Evolutionary conservation across 2,888 invertebrate species (phyloP).

Genomic region (Opisthograptis luteolata): DNA sequence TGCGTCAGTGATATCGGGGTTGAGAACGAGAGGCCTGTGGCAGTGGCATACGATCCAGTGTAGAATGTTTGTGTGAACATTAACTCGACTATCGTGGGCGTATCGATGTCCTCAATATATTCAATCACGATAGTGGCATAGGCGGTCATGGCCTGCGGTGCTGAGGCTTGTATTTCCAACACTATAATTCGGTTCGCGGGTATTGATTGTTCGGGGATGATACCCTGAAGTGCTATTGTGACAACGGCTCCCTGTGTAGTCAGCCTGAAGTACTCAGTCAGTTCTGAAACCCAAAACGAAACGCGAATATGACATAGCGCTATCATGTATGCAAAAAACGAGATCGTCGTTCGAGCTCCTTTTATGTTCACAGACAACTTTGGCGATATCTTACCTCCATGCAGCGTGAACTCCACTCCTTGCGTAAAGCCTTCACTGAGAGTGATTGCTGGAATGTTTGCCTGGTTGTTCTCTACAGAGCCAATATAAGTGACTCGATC

Average conservation of each 20-base stretch:
- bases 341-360: no score
- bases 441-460: conserved; percentile 37
- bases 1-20: conserved; percentile 34
- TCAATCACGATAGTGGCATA: conserved; percentile 24
- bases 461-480: conserved; percentile 31
- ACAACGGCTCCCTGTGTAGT: conserved; percentile 18
- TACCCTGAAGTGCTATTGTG: conserved; percentile 13
- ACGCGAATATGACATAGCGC: no score
- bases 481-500: conserved; percentile 44
- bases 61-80: conserved; percentile 39
- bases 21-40: conserved; percentile 32
- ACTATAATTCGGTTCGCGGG: conserved; percentile 30
- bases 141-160: conserved; percentile 18
- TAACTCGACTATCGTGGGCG: conserved; percentile 36
- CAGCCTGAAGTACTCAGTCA: conserved; percentile 12
- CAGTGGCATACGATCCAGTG: conserved; percentile 37
- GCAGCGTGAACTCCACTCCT: conserved; percentile 39
- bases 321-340: no score
- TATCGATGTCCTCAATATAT: conserved; percentile 6
- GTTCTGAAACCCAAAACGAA: conserved; percentile 11
- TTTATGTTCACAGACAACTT: no score
- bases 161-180: conserved; percentile 26
- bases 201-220: conserved; percentile 42
- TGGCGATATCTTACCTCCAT: conserved; percentile 22
- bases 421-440: conserved; percentile 42